Conservation (phyloP, 2,113 vertebrate species). For the Spermophilus dauricus region DNA sequence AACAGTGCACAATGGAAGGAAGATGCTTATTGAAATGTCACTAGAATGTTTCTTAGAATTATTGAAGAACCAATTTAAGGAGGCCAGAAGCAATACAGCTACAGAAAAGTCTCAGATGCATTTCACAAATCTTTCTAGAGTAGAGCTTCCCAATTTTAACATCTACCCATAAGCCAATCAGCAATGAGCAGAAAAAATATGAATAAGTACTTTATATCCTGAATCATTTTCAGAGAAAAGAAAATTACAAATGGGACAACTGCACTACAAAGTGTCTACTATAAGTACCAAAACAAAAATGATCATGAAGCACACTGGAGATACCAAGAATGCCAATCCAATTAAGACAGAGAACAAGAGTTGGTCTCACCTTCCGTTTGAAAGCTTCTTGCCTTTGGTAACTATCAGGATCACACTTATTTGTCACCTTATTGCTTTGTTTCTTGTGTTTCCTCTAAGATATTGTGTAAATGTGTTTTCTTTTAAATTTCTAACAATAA, state of each 20-base stretch:
- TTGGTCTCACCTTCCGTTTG: neutral
- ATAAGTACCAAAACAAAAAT: neutral
- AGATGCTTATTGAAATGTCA: constrained; percentile 25
- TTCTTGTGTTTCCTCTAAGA: constrained; percentile 13
- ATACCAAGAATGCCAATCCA: neutral
- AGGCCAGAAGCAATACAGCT: neutral
- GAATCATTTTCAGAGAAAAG: constrained; percentile 18
- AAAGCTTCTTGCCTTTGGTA: constrained; percentile 32
- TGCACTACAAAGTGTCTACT: neutral
- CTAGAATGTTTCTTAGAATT: constrained; percentile 26
- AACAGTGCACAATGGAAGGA: neutral
- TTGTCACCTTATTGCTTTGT: neutral
- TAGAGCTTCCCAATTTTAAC: constrained; percentile 7
- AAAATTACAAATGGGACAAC: neutral
- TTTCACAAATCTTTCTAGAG: constrained; percentile 8
- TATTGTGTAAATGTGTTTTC: constrained; percentile 28
- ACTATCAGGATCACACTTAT: neutral
- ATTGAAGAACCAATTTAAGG: constrained; percentile 20
- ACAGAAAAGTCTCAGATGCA: neutral
- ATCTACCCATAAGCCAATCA: neutral
- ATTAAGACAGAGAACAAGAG: neutral
- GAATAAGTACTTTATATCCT: neutral
- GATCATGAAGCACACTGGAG: neutral
- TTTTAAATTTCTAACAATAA: neutral
- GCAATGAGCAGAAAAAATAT: neutral